phyloP scores from a whole-genome alignment of 2,797 vertebrate species.

The Tangara arthus region DNA sequence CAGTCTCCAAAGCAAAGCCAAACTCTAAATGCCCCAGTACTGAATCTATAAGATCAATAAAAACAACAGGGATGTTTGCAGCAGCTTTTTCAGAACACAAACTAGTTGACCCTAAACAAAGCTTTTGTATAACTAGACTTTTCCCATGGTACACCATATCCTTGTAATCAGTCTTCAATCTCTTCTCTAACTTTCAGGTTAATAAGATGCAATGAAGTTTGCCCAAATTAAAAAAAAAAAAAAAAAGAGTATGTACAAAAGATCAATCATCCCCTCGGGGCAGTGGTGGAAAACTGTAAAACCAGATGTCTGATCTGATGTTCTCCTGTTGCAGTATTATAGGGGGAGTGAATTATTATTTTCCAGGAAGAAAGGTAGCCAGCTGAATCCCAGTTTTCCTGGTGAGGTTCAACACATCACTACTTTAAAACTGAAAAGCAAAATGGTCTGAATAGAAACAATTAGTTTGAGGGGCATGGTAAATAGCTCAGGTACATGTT shows the following conservation, averaged over 20 bases:
- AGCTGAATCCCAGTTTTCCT: background rate
- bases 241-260: background rate
- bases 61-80: background rate
- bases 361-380: background rate
- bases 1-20: constrained; percentile 10
- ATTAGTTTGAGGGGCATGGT: background rate
- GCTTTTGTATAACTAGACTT: constrained; percentile 1
- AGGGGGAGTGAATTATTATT: background rate
- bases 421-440: background rate
- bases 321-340: background rate
- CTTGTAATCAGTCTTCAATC: constrained; percentile 25
- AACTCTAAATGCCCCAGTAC: background rate
- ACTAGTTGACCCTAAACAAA: constrained; percentile 4
- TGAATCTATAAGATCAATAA: constrained; percentile 49
- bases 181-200: constrained; percentile 5
- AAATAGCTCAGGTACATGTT: background rate
- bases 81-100: background rate
- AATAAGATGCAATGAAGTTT: background rate
- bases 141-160: background rate
- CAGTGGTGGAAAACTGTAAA: background rate
- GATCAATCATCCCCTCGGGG: background rate
- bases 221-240: background rate
- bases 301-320: background rate
- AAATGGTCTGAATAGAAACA: background rate
- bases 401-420: background rate